Base-by-base conservation (phyloP, 2,888 invertebrate species). In the Boloria selene region DNA sequence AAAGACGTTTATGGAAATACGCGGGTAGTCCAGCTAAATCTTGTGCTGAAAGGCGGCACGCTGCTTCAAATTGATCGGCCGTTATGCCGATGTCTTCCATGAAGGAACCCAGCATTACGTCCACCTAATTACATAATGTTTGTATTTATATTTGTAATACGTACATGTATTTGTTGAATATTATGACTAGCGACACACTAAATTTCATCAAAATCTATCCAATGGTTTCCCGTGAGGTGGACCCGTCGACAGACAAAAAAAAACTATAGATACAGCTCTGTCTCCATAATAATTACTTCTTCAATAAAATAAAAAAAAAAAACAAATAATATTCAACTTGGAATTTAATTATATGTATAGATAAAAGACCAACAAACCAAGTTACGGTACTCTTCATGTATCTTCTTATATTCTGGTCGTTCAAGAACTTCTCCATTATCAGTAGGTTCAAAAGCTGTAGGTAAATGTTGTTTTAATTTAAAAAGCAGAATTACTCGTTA, bases 71-170 rank as follows among this genome's bases (percentile, higher is more conserved):
- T 81, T 98, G 97, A 73, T 97, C 96, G 0, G 97, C 95, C 0
- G 96, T 94, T 73, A 98, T 97, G 55, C 96, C 96, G 81, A 98
- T 95, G 78, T 98, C 98, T 75, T 97, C 97, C 96, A 98, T 97
- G 80, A 97, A 98, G 65, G 96, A 97, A 52, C 97, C 96, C 53
- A 98, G 91, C 95, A 98, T 95, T 64, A 96, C 94, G 80, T 98
- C 98, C n/a, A 98, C 96, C 95, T 95, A 74, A 42, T 74, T 64
- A 42, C 54, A 26, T 16, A 50, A 47, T 68, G 13, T 38, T 52
- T 14, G 17, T 61, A 55, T 22, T 22, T 22, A 22, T 22, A 22
- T 22, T 22, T 2, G 22, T 22, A 22, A 22, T 22, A 22, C n/a
- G n/a, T n/a, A n/a, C n/a, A n/a, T 22, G 22, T 22, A 22, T 22